A percentile compares a stretch with the other conserved stretches of the same genome.
phyloP scores from a whole-genome alignment of 2,888 invertebrate species.

The Brachypalpus laphriformis region DNA sequence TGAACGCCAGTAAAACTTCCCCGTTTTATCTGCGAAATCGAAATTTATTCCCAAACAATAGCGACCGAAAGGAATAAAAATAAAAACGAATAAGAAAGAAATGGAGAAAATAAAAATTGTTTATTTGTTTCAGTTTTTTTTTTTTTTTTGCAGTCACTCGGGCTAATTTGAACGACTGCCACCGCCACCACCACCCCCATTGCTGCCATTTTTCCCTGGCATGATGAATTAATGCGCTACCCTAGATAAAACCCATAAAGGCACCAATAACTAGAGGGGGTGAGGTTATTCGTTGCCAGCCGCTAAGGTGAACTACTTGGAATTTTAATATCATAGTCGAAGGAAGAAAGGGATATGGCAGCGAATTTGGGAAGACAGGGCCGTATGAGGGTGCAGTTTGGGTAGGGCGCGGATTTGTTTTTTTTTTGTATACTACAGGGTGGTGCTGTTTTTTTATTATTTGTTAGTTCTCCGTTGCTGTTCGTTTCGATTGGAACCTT shows the following conservation, averaged over 20 bases:
- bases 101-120: conserved; percentile 52
- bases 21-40: conserved; percentile 67
- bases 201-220: conserved; percentile 21
- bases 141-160: conserved; percentile 58
- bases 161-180: conserved; percentile 57
- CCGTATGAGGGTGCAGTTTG: conserved; percentile 44
- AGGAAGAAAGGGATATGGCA: conserved; percentile 17
- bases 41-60: conserved; percentile 63
- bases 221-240: conserved; percentile 73
- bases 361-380: conserved; percentile 16
- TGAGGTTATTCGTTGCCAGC: conserved; percentile 36
- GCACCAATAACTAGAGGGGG: conserved; percentile 55
- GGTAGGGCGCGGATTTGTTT: conserved; percentile 19
- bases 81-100: conserved; percentile 14
- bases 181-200: not conserved
- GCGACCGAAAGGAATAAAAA: conserved; percentile 5
- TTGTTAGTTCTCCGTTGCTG: too few species aligned
- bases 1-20: conserved; percentile 56
- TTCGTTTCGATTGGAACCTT: too few species aligned
- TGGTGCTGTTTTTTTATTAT: not conserved
- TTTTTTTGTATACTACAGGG: not conserved
- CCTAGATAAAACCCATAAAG: conserved; percentile 71
- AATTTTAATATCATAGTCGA: conserved; percentile 62
- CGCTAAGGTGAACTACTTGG: conserved; percentile 59
- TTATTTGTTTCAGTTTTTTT: conserved; percentile 49